These are phyloP conservation scores for Procavia capensis DNA, from an alignment of 2,113 vertebrate species.

Conservation along the genomic window DNA sequence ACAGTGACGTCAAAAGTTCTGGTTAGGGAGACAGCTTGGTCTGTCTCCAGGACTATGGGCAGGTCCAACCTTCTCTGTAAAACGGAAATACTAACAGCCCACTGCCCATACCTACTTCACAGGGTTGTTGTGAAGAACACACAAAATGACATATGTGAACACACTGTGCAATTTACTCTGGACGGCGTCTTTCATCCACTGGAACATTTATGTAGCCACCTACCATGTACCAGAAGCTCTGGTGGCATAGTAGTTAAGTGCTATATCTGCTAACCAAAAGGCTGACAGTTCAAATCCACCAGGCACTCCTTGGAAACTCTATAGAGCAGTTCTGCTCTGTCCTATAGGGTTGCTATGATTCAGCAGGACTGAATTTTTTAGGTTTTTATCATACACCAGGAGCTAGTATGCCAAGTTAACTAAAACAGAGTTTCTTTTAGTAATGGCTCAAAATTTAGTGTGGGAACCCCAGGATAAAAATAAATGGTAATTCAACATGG, in stretches of 20 bases:
- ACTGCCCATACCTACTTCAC: neutral
- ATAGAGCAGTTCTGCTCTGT: neutral
- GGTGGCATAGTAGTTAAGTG: too few relatives aligned
- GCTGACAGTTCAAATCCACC: too few relatives aligned
- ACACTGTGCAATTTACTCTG: neutral
- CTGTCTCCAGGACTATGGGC: neutral
- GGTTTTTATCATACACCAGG: neutral
- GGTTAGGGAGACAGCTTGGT: neutral
- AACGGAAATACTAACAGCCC: neutral
- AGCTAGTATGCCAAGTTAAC: neutral
- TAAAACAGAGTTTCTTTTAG: neutral
- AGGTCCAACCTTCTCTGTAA: neutral
- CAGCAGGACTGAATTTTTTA: neutral
- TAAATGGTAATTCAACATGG: neutral
- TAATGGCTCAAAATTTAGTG: neutral
- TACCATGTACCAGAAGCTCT: neutral
- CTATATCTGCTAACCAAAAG: too few relatives aligned
- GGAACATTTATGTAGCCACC: neutral
- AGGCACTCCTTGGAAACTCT: too few relatives aligned
- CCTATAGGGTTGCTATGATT: neutral
- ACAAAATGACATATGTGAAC: neutral
- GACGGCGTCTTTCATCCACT: neutral
- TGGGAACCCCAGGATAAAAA: neutral
- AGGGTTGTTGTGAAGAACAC: neutral
- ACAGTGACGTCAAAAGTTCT: accelerated